Evolutionary conservation across 2,113 vertebrate genomes (phyloP).

Genomic region (Xiphorhynchus elegans): DNA sequence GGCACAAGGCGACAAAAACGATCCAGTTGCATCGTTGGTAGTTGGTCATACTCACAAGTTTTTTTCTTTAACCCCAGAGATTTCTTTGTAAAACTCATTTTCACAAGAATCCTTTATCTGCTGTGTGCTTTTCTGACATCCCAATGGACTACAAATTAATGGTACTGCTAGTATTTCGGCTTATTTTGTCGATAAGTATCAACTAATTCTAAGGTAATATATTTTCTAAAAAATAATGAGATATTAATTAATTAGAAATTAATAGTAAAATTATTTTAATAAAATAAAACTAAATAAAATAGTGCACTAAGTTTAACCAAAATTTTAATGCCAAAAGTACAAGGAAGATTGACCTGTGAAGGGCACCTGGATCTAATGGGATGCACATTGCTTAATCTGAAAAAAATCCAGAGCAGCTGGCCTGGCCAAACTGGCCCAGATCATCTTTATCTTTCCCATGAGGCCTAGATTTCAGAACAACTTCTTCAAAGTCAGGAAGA

Average conservation of each 20-base stretch:
- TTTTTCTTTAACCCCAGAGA: background rate
- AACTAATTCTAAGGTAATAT: background rate
- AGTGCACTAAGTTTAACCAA: background rate
- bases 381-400: background rate
- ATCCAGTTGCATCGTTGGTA: background rate
- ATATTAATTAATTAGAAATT: background rate
- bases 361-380: background rate
- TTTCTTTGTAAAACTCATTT: background rate
- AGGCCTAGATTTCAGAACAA: background rate
- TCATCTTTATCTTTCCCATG: background rate
- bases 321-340: background rate
- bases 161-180: background rate
- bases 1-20: background rate
- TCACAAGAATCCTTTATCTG: background rate
- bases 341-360: background rate
- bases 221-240: background rate
- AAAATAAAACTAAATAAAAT: background rate
- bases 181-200: background rate
- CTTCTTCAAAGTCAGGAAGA: background rate
- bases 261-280: background rate
- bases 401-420: background rate
- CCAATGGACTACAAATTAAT: background rate
- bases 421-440: background rate
- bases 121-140: background rate
- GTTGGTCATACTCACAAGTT: background rate